Evolutionary conservation across 2,797 vertebrate genomes (phyloP).

Genomic region (Chiloscyllium punctatum): DNA sequence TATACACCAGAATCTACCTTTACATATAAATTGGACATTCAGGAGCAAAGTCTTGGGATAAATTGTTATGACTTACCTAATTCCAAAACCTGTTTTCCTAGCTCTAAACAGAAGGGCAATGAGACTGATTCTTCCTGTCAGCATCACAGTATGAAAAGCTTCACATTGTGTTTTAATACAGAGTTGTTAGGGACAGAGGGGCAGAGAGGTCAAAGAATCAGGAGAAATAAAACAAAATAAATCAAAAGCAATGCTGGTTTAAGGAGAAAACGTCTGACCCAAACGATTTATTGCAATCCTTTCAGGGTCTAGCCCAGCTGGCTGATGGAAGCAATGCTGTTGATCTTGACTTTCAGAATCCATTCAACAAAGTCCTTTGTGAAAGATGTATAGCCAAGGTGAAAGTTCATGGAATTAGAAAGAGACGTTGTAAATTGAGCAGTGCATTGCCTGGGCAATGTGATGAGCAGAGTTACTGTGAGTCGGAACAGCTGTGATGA

Average conservation of each 20-base stretch:
- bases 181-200: background rate
- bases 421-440: background rate
- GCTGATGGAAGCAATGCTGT: background rate
- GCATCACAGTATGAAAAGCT: background rate
- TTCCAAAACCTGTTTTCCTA: background rate
- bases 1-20: background rate
- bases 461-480: too few relatives aligned
- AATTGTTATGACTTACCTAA: background rate
- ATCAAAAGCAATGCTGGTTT: background rate
- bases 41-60: background rate
- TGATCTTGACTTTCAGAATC: slow-evolving; percentile 2
- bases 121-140: background rate
- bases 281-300: background rate
- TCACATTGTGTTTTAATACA: background rate
- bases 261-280: background rate
- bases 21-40: background rate
- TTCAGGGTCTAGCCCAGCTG: background rate
- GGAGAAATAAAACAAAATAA: background rate
- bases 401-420: background rate
- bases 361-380: background rate
- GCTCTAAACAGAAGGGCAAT: background rate
- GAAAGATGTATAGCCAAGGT: background rate
- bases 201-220: background rate
- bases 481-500: background rate
- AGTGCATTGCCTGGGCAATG: background rate